A percentile compares a stretch with the other conserved stretches of the same genome.
phyloP scores from a whole-genome alignment of 2,888 invertebrate species.

The Gasteruption jaculator region DNA sequence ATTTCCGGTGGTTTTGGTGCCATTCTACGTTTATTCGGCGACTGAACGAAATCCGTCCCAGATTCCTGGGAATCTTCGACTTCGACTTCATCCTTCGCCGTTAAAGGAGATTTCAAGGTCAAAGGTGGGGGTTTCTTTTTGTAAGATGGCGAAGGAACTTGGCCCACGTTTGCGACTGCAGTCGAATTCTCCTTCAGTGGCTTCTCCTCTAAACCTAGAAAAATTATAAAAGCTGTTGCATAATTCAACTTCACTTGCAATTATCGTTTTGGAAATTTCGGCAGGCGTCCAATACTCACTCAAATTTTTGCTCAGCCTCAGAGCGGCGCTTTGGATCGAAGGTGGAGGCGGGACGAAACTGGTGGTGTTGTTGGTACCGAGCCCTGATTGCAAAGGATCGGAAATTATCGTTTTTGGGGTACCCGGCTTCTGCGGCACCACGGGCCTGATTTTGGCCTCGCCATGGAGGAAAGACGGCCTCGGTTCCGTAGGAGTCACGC shows the following conservation, averaged over 20 bases:
- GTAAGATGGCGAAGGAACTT: constrained; percentile 1
- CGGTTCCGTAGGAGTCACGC: constrained; percentile 50
- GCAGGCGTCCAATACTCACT: too few species aligned
- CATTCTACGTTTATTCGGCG: constrained; percentile 64
- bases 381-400: constrained; percentile 7
- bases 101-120: constrained; percentile 4
- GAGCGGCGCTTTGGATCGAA: constrained; percentile 26
- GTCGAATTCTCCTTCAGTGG: too few species aligned
- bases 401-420: constrained; percentile 31
- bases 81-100: constrained; percentile 25
- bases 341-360: constrained; percentile 24
- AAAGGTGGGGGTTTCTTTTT: constrained; percentile 6
- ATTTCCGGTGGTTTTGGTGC: constrained; percentile 71
- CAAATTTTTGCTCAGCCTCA: constrained; percentile 9
- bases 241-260: too few species aligned
- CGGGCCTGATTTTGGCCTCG: constrained; percentile 58
- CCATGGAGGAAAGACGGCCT: constrained; percentile 72
- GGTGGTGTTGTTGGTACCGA: constrained; percentile 16
- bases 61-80: constrained; percentile 24
- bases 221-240: too few species aligned
- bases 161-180: too few species aligned
- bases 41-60: constrained; percentile 44
- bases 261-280: too few species aligned
- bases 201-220: too few species aligned
- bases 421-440: constrained; percentile 69